A percentile compares a stretch with the other conserved stretches of the same genome.
These are phyloP conservation scores for Pseudoatta argentina DNA, from an alignment of 1,140 invertebrate species.

Conservation along the genomic window DNA sequence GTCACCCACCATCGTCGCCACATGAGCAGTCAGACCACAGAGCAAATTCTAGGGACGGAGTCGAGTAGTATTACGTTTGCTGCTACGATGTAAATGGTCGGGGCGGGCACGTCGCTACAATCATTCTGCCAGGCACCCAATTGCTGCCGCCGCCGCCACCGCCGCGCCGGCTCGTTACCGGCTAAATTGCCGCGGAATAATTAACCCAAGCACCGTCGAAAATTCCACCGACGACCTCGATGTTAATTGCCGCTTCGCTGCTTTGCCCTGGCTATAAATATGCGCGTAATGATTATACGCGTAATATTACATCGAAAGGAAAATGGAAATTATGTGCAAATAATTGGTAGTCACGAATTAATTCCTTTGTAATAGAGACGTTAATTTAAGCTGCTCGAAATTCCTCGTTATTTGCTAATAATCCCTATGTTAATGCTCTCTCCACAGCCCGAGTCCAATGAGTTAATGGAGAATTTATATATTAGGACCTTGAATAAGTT, in stretches of 20 bases:
- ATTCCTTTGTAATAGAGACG: neutral
- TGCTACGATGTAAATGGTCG: constrained; percentile 59
- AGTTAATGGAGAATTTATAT: neutral
- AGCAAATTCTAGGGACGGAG: constrained; percentile 81
- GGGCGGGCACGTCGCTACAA: constrained; percentile 52
- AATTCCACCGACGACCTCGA: constrained; percentile 59
- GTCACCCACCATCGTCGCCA: constrained; percentile 27
- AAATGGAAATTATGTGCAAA: constrained; percentile 2
- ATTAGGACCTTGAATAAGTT: too few species aligned
- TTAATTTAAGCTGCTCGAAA: constrained; percentile 9
- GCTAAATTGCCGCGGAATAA: constrained; percentile 63
- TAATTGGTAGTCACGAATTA: neutral
- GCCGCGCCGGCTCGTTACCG: constrained; percentile 48
- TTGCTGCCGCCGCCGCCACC: constrained; percentile 39
- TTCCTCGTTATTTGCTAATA: neutral
- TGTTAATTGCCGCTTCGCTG: constrained; percentile 57
- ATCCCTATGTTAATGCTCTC: neutral
- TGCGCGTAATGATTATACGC: constrained; percentile 11
- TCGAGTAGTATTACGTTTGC: constrained; percentile 74
- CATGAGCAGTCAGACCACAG: constrained; percentile 82
- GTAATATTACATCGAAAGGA: constrained; percentile 11
- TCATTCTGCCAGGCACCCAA: constrained; percentile 52
- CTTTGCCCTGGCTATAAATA: constrained; percentile 30
- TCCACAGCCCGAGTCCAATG: neutral
- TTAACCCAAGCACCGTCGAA: constrained; percentile 60